Percentiles rank a stretch among this genome's conserved stretches.
These are phyloP conservation scores for Halichoeres trimaculatus DNA, from an alignment of 2,113 vertebrate species.

Conservation along the genomic window DNA sequence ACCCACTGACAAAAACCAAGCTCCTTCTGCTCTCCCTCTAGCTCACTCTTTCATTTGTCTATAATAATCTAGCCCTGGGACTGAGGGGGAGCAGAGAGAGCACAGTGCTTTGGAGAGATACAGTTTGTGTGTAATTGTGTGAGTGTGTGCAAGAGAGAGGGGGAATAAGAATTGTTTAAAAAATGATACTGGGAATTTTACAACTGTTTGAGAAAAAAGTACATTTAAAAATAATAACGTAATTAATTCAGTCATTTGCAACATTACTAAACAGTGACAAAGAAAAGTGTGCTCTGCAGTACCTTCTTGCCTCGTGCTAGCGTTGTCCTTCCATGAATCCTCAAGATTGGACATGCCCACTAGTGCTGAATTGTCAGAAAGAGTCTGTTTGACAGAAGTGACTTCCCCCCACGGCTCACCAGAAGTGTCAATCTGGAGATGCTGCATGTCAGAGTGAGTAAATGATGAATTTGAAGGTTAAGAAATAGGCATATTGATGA, in stretches of 20 bases:
- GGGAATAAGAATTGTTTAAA: not conserved
- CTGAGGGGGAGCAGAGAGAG: slow-evolving; percentile 57
- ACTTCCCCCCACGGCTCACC: slow-evolving; percentile 60
- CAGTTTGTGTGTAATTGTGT: slow-evolving; percentile 18
- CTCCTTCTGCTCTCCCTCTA: slow-evolving; percentile 29
- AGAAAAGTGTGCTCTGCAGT: slow-evolving; percentile 16
- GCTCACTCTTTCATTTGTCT: slow-evolving; percentile 49
- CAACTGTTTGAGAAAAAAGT: too few species aligned
- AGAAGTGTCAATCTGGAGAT: slow-evolving; percentile 70
- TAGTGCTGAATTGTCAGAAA: slow-evolving; percentile 74
- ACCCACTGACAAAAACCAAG: slow-evolving; percentile 68
- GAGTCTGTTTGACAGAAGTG: slow-evolving; percentile 68
- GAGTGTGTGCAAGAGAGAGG: slow-evolving; percentile 6
- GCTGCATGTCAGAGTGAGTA: slow-evolving; percentile 42
- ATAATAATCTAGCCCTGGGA: slow-evolving; percentile 67
- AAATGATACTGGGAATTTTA: too few species aligned
- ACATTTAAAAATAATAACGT: too few species aligned
- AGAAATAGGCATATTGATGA: slow-evolving; percentile 71
- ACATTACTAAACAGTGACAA: too few species aligned
- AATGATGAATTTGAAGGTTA: slow-evolving; percentile 71
- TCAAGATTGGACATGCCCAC: slow-evolving; percentile 65
- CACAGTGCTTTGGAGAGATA: slow-evolving; percentile 59
- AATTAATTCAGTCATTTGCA: too few species aligned
- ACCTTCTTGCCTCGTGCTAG: slow-evolving; percentile 11
- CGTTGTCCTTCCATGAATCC: slow-evolving; percentile 59